Evolutionary conservation across 2,888 invertebrate genomes (phyloP), one percentile per base, ranked within the genome.

Genomic region (Petrophora chlorosata): DNA sequence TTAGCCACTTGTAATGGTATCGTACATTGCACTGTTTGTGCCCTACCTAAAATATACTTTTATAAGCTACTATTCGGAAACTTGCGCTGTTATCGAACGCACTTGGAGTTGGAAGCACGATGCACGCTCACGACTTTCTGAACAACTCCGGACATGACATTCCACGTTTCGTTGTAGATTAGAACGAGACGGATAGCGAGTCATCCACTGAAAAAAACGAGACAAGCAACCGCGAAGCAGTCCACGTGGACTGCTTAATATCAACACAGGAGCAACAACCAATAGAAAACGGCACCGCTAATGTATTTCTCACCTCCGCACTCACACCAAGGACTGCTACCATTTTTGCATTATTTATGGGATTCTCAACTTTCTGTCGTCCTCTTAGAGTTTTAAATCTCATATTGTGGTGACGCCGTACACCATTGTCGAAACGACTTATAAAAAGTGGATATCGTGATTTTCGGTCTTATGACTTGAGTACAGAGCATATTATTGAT

Each of bases 241-340:
- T 90, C 90, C 90, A 90, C 90, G 89, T 90, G 90, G 90, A 89
- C 90, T 87, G 82, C 84, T 87, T 87, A 86, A 85, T 86, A 88
- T 87, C 86, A 86, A 90, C 90, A 89, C 90, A 79, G 89, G 81
- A 88, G 89, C 88, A 80, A 82, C 86, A 87, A 87, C 91, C 91
- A 91, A 91, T 91, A 82, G 90, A 84, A 87, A 88, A 88, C 88
- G 86, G 86, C 79, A 89, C 86, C 88, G 85, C 90, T 90, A 91
- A 91, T 91, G 91, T 90, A 90, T 91, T 91, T 90, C 91, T 90
- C 90, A 91, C 90, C 90, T 90, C 88, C 86, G 86, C 88, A 88
- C 90, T 85, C 90, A 89, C 87, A 88, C 87, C 82, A 82, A 81
- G 73, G 76, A 73, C 74, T 63, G 75, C 76, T 80, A 79, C 79